phyloP scores from a whole-genome alignment of 2,888 invertebrate genomes.

The Mechanitis messenoides region DNA sequence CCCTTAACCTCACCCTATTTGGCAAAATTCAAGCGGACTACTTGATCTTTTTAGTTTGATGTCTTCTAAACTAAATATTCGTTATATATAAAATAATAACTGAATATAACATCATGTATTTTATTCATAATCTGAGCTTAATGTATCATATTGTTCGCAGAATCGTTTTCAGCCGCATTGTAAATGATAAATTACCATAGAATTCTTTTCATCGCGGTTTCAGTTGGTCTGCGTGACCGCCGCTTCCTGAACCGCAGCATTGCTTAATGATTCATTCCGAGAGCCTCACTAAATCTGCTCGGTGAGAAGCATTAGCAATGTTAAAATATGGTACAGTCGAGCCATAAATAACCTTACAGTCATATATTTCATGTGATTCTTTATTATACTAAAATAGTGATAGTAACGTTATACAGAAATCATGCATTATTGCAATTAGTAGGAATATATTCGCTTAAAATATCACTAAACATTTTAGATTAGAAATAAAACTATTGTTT shows the following conservation, averaged over 20 bases:
- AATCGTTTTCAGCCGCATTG: neutral
- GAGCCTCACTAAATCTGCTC: slow-evolving; percentile 43
- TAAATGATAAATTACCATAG: slow-evolving; percentile 8
- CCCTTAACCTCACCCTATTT: neutral
- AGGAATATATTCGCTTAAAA: too few species aligned
- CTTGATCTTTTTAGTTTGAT: neutral
- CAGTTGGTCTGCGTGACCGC: slow-evolving; percentile 24
- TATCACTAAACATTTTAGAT: too few species aligned
- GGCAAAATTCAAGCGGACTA: neutral
- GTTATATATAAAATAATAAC: neutral
- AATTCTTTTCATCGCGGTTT: slow-evolving; percentile 12
- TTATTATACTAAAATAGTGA: too few species aligned
- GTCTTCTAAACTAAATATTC: neutral
- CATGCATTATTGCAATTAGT: too few species aligned
- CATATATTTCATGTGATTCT: too few species aligned
- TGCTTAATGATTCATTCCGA: slow-evolving; percentile 49
- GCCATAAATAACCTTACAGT: slow-evolving; percentile 15
- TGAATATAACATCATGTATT: too few species aligned
- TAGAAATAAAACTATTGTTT: too few species aligned
- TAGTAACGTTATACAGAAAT: too few species aligned
- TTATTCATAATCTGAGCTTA: too few species aligned
- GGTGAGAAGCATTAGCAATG: slow-evolving; percentile 39
- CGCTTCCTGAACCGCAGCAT: slow-evolving; percentile 30
- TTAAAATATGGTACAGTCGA: slow-evolving; percentile 27
- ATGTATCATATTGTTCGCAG: too few species aligned